These are phyloP conservation scores for Spisula subtruncata DNA, from an alignment of 2,888 invertebrate genomes.

Conservation along the genomic window DNA sequence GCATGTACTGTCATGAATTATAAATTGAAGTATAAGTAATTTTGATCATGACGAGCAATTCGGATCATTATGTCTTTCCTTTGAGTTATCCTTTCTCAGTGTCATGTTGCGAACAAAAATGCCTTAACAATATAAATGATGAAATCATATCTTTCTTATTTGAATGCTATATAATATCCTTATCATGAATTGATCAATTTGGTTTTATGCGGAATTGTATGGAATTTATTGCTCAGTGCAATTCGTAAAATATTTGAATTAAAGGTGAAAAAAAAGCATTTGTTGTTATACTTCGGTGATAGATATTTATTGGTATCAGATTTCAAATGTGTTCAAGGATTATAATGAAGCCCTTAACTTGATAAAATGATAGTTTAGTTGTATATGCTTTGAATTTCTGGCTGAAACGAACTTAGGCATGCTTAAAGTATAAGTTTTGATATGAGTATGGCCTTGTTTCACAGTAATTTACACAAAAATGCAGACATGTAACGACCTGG, in stretches of 20 bases:
- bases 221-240: background rate
- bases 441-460: background rate
- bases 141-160: background rate
- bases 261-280: background rate
- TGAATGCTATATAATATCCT: background rate
- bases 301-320: constrained; percentile 2
- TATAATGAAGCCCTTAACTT: background rate
- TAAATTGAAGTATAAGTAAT: too few relatives aligned
- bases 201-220: background rate
- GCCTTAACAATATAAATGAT: too few relatives aligned
- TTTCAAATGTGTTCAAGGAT: background rate
- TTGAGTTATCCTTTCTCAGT: too few relatives aligned
- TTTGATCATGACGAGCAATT: too few relatives aligned
- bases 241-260: too few relatives aligned
- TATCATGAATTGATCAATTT: background rate
- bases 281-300: background rate
- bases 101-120: too few relatives aligned
- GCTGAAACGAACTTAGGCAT: background rate
- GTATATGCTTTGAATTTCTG: background rate
- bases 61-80: too few relatives aligned
- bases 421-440: background rate
- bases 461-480: background rate
- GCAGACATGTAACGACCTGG: background rate
- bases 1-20: too few relatives aligned
- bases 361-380: background rate